Percentiles rank a stretch among this genome's conserved stretches.
Conservation (phyloP, 2,888 invertebrate genomes). For the Smittia sp. region DNA sequence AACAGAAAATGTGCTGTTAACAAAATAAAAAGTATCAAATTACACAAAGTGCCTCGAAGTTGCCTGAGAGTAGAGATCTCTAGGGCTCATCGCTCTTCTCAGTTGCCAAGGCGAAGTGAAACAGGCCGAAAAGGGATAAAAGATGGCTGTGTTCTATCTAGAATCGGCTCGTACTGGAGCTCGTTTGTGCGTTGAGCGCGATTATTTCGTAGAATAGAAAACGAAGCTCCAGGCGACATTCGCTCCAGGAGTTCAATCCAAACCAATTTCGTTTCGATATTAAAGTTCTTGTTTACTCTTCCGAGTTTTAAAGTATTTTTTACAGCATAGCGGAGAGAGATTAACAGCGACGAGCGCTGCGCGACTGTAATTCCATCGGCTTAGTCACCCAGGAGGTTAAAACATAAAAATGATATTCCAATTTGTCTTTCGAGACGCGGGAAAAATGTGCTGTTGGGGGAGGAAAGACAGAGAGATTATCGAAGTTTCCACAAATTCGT, state of each 20-base stretch:
- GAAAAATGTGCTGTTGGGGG: not conserved
- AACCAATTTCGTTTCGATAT: not conserved
- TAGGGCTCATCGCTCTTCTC: not conserved
- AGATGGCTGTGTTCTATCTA: too few relatives aligned
- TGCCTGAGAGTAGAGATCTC: not conserved
- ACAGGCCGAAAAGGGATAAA: not conserved
- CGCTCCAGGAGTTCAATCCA: constrained; percentile 16
- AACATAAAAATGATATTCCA: constrained; percentile 10
- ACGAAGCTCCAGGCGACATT: constrained; percentile 13
- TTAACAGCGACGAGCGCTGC: not conserved
- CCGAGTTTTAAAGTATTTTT: not conserved
- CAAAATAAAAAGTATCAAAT: not conserved
- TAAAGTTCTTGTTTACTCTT: too few relatives aligned
- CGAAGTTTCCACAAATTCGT: constrained; percentile 1
- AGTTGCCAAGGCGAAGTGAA: not conserved
- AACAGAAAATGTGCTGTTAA: not conserved
- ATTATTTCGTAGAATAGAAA: not conserved
- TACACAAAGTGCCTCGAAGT: not conserved
- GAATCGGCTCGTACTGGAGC: not conserved
- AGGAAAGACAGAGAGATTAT: not conserved
- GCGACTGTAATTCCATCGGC: not conserved
- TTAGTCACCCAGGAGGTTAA: constrained; percentile 26
- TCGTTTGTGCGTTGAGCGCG: not conserved
- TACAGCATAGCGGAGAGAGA: not conserved
- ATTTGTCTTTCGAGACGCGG: constrained; percentile 10